Base-by-base conservation (phyloP, 2,113 vertebrate species). In the Ranitomeya imitator region DNA sequence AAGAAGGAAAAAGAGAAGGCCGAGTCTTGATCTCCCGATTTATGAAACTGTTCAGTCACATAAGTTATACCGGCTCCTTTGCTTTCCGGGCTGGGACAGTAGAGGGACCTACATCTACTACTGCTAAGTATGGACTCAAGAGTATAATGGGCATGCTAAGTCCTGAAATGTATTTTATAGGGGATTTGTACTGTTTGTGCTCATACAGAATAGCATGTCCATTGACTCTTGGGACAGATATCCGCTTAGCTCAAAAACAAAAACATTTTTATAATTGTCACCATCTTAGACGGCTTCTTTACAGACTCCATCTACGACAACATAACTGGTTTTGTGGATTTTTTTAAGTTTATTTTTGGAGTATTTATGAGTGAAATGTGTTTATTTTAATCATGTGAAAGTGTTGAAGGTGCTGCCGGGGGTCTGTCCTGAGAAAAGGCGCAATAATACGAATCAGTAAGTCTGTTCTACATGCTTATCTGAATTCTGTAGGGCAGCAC, bases 21-120 rank as follows among this genome's bases (percentile, higher is more conserved):
- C 0, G 98, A 99, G 92, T 95, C 96, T 83, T 99, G 96, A 99
- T 90, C 83, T 73, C 85, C 12, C 0, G 65, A 61, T 60, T 19
- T 15, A 10, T 63, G 5, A 16, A 79, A 83, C 85, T 77, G 65
- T 59, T 37, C n/a, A 51, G 61, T 79, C 51, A 60, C 1, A 76
- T 69, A 15, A 45, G 87, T 81, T 77, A 81, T 45, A 63, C 16
- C 51, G 37, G 57, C 76, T 52, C 52, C 85, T 69, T 86, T 77
- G 57, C 78, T 86, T 12, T 60, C 82, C 18, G 31, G 23, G 60
- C 60, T 54, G 69, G 73, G 81, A 71, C 31, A 73, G 82, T 65
- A 15, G 63, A 45, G 77, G 77, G 77, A 51, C 26, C 31, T 73
- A 54, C 26, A 52, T 26, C 60, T 79, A 85, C 65, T 67, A 83